Evolutionary conservation across 2,888 invertebrate species (phyloP), one percentile per base, ranked within the genome.

Genomic region (Steromphala cineraria): DNA sequence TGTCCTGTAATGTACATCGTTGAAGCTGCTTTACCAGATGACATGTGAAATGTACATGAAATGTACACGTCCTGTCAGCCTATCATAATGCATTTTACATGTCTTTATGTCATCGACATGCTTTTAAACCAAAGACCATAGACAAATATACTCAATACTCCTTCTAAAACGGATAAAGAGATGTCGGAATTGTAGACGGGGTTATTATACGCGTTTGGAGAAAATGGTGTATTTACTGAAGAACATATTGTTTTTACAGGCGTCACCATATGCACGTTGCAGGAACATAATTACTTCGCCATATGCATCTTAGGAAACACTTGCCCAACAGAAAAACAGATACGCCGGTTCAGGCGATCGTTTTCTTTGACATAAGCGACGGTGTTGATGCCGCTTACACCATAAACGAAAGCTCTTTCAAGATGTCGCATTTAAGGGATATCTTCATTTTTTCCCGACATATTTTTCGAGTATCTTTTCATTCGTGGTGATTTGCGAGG

Each of bases 231-330:
- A 71, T 71, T 71, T 71, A n/a, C 71, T 71, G 36, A 10, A 71
- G 71, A 28, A 71, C 71, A 71, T 71, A 71, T 71, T 71, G 71
- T 71, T 71, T 71, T 71, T 71, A 40, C 71, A 71, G 71, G 31
- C 40, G 2, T 71, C 71, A 36, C 71, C 71, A 71, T 71, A 71
- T 71, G 71, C 71, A 71, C 36, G n/a, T 71, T 71, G 31, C 71
- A 71, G 71, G 19, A 19, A 36, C 31, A 31, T 71, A 71, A 71
- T 40, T 31, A 71, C 71, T 71, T 71, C n/a, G 19, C 71, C 71
- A 40, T 71, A 40, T 40, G 40, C 71, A 71, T 71, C 31, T 19
- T 17, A 40, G 36, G 17, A 24, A 31, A 40, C 71, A 71, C 71
- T 71, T 71, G 71, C 36, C 71, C 71, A 21, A n/a, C 40, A 31